phyloP scores from a whole-genome alignment of 2,888 invertebrate genomes.

The Macrosoma leucophasiata region DNA sequence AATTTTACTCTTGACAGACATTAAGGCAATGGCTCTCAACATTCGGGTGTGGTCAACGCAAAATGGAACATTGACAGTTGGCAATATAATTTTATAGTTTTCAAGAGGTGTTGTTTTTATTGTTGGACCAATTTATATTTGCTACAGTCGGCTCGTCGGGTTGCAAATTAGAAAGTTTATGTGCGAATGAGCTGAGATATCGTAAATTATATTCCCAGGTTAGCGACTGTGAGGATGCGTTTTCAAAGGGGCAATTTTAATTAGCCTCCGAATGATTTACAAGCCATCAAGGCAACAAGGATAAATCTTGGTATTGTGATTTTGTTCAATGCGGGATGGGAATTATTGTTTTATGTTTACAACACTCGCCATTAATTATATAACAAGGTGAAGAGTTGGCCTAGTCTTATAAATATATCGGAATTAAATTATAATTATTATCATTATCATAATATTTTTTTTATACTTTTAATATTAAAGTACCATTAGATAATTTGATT shows the following conservation, averaged over 20 bases:
- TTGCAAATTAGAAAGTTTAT: conserved; percentile 72
- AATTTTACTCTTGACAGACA: conserved; percentile 72
- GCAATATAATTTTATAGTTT: conserved; percentile 67
- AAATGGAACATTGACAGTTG: conserved; percentile 56
- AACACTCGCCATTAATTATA: too few species aligned
- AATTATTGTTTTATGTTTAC: too few species aligned
- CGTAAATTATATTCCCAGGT: conserved; percentile 67
- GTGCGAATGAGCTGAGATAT: conserved; percentile 53
- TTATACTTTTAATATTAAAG: too few species aligned
- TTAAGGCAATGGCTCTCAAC: conserved; percentile 50
- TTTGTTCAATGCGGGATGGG: conserved; percentile 28
- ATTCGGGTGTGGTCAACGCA: conserved; percentile 64
- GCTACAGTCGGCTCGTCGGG: conserved; percentile 43
- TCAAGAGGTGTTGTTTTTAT: conserved; percentile 64
- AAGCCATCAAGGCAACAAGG: conserved; percentile 48
- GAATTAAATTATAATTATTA: too few species aligned
- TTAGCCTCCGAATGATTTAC: conserved; percentile 64
- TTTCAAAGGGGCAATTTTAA: conserved; percentile 60
- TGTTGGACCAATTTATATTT: conserved; percentile 52
- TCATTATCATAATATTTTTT: too few species aligned
- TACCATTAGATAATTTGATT: too few species aligned
- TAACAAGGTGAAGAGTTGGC: too few species aligned
- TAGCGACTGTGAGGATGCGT: conserved; percentile 43
- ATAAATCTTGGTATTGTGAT: conserved; percentile 43
- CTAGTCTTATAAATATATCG: too few species aligned